Conservation (phyloP, 2,113 vertebrate genomes). For the Phaethon lepturus region DNA sequence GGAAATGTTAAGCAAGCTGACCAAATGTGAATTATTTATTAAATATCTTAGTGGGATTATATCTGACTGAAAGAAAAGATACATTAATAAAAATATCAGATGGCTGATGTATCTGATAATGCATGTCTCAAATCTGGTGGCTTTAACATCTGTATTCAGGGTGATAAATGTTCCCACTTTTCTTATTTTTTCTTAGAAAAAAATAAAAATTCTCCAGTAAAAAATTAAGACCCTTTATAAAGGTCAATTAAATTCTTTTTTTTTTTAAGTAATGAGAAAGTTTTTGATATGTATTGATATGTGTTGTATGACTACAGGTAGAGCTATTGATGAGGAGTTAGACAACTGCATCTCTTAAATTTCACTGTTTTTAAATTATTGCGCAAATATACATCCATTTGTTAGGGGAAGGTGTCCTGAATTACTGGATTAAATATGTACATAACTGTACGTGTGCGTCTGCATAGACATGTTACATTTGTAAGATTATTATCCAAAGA, state of each 20-base stretch:
- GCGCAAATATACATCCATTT: neutral
- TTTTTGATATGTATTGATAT: neutral
- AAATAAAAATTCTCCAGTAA: neutral
- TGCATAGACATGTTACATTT: neutral
- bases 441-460: neutral
- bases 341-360: neutral
- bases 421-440: neutral
- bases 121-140: neutral
- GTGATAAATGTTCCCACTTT: neutral
- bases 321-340: neutral
- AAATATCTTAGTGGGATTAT: neutral
- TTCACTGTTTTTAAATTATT: neutral
- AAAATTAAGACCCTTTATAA: neutral
- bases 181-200: neutral
- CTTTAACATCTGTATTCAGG: neutral
- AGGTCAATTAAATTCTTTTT: neutral
- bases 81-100: neutral
- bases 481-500: neutral
- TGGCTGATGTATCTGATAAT: neutral
- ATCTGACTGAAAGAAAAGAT: slow-evolving; percentile 20
- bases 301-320: neutral
- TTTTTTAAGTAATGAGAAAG: neutral
- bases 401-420: neutral
- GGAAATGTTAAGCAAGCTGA: neutral
- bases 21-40: slow-evolving; percentile 43